These are phyloP conservation scores for Notodonta ziczac DNA, from an alignment of 2,888 invertebrate species.

Conservation along the genomic window DNA sequence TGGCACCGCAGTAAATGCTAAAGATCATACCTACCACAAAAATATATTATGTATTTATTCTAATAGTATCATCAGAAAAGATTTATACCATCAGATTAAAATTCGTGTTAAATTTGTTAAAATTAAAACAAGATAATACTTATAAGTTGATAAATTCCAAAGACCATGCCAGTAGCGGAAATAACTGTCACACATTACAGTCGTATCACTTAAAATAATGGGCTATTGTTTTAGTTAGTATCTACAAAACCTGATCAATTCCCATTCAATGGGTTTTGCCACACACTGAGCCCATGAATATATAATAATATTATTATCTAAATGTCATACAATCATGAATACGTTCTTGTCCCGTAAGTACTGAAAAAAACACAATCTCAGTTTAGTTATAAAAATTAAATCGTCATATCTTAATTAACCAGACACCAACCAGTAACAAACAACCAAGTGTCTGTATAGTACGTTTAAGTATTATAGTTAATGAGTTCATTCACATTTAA, in stretches of 20 bases:
- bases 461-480: constrained; percentile 14
- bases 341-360: neutral
- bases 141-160: neutral
- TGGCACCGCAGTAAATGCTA: too few relatives aligned
- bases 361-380: neutral
- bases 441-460: constrained; percentile 9
- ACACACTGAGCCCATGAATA: neutral
- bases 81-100: too few relatives aligned
- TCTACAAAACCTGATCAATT: constrained; percentile 9
- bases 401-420: constrained; percentile 22
- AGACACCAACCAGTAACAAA: constrained; percentile 6
- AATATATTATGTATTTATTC: too few relatives aligned
- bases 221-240: constrained; percentile 20
- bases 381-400: constrained; percentile 6
- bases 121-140: too few relatives aligned
- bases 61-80: too few relatives aligned
- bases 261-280: neutral
- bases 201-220: constrained; percentile 11
- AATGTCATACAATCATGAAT: neutral
- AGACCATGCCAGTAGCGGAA: constrained; percentile 10
- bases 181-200: neutral
- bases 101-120: too few relatives aligned
- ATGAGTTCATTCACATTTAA: constrained; percentile 49
- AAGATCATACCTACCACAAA: too few relatives aligned
- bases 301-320: neutral